Evolutionary conservation across 92 coral and sea anemone genomes (phyloP), one percentile per base, ranked within the genome.

Genomic region (Palythoa grandiflora): DNA sequence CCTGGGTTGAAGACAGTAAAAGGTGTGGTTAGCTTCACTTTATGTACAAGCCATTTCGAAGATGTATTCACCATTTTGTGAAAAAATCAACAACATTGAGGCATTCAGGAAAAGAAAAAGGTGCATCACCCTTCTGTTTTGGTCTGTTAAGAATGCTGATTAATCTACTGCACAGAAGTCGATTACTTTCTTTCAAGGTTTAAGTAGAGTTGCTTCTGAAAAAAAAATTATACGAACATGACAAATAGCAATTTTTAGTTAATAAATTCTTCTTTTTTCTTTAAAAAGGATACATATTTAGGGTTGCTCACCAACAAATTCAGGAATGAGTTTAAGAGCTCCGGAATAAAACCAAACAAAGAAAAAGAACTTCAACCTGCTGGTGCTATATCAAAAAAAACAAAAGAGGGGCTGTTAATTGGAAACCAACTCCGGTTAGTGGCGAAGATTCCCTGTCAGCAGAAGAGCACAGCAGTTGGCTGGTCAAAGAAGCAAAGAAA

Each of bases 401-500:
- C 35, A 16, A 28, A 28, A 16, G 72, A n/a, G 39, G 73, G 73
- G 39, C 73, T 28, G 38, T 68, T 37, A 68, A 68, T 68, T 8
- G 44, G 73, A 68, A 20, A 15, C 73, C 73, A 20, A 47, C 73
- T 20, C 40, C 73, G 21, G 38, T 37, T 20, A 15, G 12, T 21
- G 73, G 73, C 21, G 73, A 68, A 68, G 73, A 20, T 68, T 21
- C 11, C 39, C 73, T 11, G 73, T 68, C 39, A 21, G 73, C 73
- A 68, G 40, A 68, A 68, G 73, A 68, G 38, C 39, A 68, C 38
- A 28, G 39, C 11, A 68, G 38, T 40, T 68, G 73, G 73, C 73
- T 68, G 38, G 2, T 37, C 36, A 68, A 40, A 68, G 12, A 68
- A 68, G 38, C 39, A 68, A 68, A 68, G 38, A 28, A 20, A 20